Base-by-base conservation (phyloP, 1,140 invertebrate species). In the Coelopa frigida region DNA sequence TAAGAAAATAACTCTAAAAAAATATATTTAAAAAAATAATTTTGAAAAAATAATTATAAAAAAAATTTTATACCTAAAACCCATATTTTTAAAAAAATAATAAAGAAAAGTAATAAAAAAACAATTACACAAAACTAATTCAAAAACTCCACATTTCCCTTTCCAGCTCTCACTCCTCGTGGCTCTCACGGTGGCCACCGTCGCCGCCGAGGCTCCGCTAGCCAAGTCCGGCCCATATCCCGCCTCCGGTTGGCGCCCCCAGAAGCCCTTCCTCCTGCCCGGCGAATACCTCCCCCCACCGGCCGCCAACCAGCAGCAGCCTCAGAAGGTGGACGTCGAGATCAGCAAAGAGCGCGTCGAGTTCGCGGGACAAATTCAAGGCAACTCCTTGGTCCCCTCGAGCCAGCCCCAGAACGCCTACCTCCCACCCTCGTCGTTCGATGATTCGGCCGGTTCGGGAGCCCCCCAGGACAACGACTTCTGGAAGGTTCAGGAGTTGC, bases 161-260 rank as follows among this genome's bases (percentile, higher is more conserved):
- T 8, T 14, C 27, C 20, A 49, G 47, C 6, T 44, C 14, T 20
- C 24, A 21, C 6, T 49, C 5, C 15, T 39, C 21, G 7, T 5
- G 14, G 21, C n/a, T 10, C 36, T 46, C 1, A 26, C 11, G 17
- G 18, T 29, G n/a, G 14, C 3, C n/a, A 22, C 11, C n/a, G 27
- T 14, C 5, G 15, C 11, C 20, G 41, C 41, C 10, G 46, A 48
- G 37, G 47, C 41, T 32, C 39, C 39, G 2, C 31, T 39, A 3
- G 17, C 17, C 21, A 5, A 15, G 5, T n/a, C 2, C 7, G 56
- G 53, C 3, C 58, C 59, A 1, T 68, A 68, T 52, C 44, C 61
- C 2, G 33, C 64, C 0, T 11, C 55, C 15, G 64, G 64, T 14
- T 67, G 58, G 61, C 59, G 60, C 6, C 64, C 64, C 2, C 36